A percentile compares a stretch with the other conserved stretches of the same genome.
These are phyloP conservation scores for Pandion haliaetus DNA, from an alignment of 2,113 vertebrate species.

Conservation along the genomic window DNA sequence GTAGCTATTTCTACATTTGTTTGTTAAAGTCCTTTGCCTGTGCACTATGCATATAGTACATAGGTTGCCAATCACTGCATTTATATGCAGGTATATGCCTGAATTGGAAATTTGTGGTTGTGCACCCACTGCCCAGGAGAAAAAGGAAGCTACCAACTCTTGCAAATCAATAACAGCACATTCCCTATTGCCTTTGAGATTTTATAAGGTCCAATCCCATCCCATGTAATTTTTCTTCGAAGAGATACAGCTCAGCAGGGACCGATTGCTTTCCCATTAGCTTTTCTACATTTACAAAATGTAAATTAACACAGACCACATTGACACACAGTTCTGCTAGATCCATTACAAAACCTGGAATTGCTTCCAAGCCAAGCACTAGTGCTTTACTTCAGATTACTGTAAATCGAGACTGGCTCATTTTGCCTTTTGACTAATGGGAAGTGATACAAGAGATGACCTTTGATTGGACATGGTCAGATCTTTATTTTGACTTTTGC, in stretches of 20 bases:
- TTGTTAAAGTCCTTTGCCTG: neutral
- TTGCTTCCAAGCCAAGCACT: neutral
- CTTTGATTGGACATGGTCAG: neutral
- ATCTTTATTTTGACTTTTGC: neutral
- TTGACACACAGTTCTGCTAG: neutral
- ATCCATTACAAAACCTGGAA: neutral
- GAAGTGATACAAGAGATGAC: neutral
- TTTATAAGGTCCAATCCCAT: neutral
- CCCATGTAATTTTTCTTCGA: slow-evolving; percentile 8
- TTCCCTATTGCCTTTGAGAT: neutral
- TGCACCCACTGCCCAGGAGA: neutral
- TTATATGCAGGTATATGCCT: neutral
- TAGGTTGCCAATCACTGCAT: neutral
- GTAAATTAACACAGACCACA: neutral
- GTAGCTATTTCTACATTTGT: neutral
- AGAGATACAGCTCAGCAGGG: slow-evolving; percentile 10
- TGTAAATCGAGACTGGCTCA: neutral
- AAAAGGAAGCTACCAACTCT: neutral
- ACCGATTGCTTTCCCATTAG: neutral
- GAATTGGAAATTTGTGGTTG: neutral
- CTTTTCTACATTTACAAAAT: slow-evolving; percentile 7
- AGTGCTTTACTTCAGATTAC: neutral
- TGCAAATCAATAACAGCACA: neutral
- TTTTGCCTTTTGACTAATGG: neutral
- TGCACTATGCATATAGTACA: neutral